phyloP scores from a whole-genome alignment of 2,113 vertebrate species.

The Cromileptes altivelis region DNA sequence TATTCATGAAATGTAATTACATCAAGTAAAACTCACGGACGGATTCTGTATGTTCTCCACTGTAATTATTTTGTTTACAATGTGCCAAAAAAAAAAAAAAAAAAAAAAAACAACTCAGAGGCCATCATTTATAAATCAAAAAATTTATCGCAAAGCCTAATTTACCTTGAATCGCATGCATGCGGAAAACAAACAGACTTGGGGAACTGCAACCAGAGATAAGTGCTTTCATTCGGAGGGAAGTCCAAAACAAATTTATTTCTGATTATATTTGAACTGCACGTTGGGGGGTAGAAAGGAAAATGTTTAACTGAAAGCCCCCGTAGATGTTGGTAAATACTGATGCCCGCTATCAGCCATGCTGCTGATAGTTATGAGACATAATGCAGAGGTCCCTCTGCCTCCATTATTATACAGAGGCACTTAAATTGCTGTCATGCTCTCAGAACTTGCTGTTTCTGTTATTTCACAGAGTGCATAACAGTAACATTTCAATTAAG shows the following conservation, averaged over 20 bases:
- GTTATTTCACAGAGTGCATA: background rate
- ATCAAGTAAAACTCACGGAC: constrained; percentile 20
- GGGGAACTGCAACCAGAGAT: background rate
- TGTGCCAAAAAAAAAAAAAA: constrained; percentile 1
- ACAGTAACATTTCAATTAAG: background rate
- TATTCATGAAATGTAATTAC: constrained; percentile 36
- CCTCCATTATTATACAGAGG: background rate
- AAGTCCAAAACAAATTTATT: constrained; percentile 15
- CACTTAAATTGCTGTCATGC: background rate
- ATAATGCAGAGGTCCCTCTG: background rate
- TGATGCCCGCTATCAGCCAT: background rate
- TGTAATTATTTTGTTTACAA: constrained; percentile 34
- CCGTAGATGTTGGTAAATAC: constrained; percentile 20
- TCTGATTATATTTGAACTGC: constrained; percentile 36
- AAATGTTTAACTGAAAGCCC: constrained; percentile 27
- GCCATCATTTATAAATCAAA: constrained; percentile 9
- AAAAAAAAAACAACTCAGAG: constrained; percentile 10
- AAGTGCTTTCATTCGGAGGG: constrained; percentile 6
- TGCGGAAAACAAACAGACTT: background rate
- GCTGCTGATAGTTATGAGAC: background rate
- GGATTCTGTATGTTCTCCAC: background rate
- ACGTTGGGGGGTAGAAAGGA: constrained; percentile 21
- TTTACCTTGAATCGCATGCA: background rate
- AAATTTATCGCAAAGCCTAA: background rate
- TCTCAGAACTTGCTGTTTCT: background rate